These are phyloP conservation scores for Charadrius vociferus DNA, from an alignment of 2,113 vertebrate genomes.

Conservation along the genomic window DNA sequence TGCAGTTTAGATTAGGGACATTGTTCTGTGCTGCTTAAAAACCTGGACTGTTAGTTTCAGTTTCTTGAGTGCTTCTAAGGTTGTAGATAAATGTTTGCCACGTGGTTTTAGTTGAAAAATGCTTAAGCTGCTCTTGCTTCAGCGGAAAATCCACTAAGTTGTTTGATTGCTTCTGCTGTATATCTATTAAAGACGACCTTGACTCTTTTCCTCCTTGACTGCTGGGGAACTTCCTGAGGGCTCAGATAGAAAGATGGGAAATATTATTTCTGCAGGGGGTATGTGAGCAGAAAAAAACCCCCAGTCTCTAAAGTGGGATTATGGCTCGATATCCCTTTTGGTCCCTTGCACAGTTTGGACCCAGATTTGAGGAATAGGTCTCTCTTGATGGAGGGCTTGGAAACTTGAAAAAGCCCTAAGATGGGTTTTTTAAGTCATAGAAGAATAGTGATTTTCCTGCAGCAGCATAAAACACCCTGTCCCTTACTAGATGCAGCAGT, in stretches of 20 bases:
- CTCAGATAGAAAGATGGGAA: background rate
- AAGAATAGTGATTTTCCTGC: background rate
- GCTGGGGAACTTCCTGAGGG: background rate
- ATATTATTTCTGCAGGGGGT: background rate
- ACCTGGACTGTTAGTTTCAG: background rate
- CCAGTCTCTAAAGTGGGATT: background rate
- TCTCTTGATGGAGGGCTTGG: background rate
- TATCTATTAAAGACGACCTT: background rate
- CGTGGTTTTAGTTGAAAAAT: background rate
- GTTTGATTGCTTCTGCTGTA: background rate
- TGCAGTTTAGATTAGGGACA: background rate
- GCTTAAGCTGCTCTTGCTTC: background rate
- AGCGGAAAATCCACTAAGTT: background rate
- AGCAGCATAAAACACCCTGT: background rate
- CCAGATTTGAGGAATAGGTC: background rate
- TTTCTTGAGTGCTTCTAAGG: no score
- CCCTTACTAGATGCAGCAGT: rapidly evolving
- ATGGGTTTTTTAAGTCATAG: background rate
- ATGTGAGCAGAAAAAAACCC: background rate
- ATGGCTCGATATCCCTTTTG: background rate
- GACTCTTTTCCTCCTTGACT: background rate
- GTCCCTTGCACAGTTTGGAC: background rate
- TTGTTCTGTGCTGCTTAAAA: background rate
- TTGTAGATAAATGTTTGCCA: background rate
- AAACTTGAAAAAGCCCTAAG: background rate